Evolutionary conservation across 2,888 invertebrate species (phyloP), one percentile per base, ranked within the genome.

Genomic region (Hylaea fasciaria): DNA sequence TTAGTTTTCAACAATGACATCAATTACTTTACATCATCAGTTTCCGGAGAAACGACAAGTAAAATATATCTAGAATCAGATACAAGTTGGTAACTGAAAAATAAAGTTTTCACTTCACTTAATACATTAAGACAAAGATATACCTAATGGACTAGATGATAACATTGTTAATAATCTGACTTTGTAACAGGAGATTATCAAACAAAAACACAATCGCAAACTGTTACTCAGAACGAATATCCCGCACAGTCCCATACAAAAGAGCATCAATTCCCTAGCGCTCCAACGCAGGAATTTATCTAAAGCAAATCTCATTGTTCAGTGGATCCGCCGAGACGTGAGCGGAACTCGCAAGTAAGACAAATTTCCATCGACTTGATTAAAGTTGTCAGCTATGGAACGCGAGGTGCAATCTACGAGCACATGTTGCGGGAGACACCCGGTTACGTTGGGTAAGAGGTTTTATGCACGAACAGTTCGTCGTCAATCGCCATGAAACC

Each of bases 301-400:
- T 82, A 85, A 82, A 83, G 87, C 81, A 86, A 87, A 87, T 87
- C 85, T 85, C 86, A 83, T 86, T 87, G 87, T 87, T 83, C 82
- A 76, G 76, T 77, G 78, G 80, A 86, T 83, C 77, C 78, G 74
- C 64, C 70, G 80, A 82, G 81, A 87, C 85, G 86, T 85, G 87
- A 83, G 81, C 74, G 78, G 85, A 87, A 87, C 83, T 85, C 78
- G 71, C 82, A 84, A 85, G 81, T 81, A 87, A 89, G 85, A 87
- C 85, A 82, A 87, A 89, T 88, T 88, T 82, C 83, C 85, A 87
- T 86, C 81, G 86, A 83, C 78, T 87, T 89, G 87, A 89, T 89
- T 90, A 88, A 89, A 89, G 82, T 86, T 86, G 86, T 85, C 86
- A 84, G 86, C 72, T 75, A 75, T 68, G 72, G 77, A 76, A 78